Base-by-base conservation (phyloP, 2,113 vertebrate species). In the Theristicus caerulescens region DNA sequence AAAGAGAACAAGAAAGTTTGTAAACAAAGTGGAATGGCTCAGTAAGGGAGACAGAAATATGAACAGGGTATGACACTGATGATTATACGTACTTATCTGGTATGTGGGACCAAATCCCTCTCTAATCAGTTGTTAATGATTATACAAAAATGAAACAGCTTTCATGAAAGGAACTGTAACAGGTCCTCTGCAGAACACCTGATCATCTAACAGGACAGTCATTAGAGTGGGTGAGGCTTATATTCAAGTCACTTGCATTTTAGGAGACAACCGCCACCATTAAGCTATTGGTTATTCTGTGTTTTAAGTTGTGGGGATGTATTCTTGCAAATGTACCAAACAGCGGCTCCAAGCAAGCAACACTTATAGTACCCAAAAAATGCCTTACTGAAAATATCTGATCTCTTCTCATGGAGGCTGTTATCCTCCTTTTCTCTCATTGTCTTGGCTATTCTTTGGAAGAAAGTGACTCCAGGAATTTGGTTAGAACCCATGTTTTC, bases 401-500 rank as follows among this genome's bases (percentile, higher is more conserved):
- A 42, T 64, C 0, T 0, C 8, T 72, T 82, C 32, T 67, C 26
- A 44, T 25, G 24, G 11, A 69, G 9, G 12, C 8, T 40, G 18
- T 46, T 72, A 31, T 11, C 9, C 7, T 65, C 15, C 22, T 72
- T 82, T 71, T 40, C 24, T 76, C 13, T 80, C 32, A 20, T 15
- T 76, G 29, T 64, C 57, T 67, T 90, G 16, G 3, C 1, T 76
- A 22, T 38, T 71, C n/a, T 79, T 76, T 72, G 4, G 17, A 73
- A 67, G 22, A 76, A 36, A 54, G 8, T 58, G 16, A 51, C 12
- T 62, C 14, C 18, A 29, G 49, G 17, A 81, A 62, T 71, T 88
- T 52, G 2, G 3, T 64, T 82, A 46, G 25, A 69, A 38, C 1
- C 5, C 10, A 8, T 16, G 11, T 69, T 82, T 71, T 71, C 10